These are phyloP conservation scores for Calidris pugnax DNA, from an alignment of 2,113 vertebrate species.

Conservation along the genomic window DNA sequence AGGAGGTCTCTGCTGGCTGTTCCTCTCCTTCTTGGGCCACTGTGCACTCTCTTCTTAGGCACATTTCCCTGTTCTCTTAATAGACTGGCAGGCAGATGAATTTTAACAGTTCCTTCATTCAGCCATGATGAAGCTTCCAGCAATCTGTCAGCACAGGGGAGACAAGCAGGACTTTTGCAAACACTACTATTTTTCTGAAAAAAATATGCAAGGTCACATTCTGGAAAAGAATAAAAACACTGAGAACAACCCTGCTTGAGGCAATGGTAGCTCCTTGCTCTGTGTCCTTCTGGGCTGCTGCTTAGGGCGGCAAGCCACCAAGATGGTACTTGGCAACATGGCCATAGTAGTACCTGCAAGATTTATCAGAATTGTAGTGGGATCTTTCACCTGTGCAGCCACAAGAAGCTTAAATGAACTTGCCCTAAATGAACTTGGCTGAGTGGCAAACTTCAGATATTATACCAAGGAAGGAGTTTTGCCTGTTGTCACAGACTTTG, in stretches of 20 bases:
- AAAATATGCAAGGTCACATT: neutral
- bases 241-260: neutral
- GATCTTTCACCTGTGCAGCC: neutral
- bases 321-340: neutral
- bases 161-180: slow-evolving; percentile 2
- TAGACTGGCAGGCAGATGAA: slow-evolving; percentile 6
- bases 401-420: neutral
- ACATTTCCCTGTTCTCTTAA: neutral
- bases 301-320: neutral
- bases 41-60: neutral
- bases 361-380: neutral
- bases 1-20: neutral
- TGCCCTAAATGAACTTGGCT: neutral
- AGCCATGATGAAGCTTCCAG: neutral
- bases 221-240: neutral
- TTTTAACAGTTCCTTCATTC: slow-evolving; percentile 22
- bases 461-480: neutral
- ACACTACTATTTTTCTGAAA: neutral
- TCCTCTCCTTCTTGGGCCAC: neutral
- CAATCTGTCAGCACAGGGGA: slow-evolving; percentile 13
- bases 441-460: neutral
- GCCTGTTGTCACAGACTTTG: neutral
- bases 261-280: neutral
- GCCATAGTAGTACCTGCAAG: neutral
- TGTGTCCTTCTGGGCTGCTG: neutral